phyloP scores from a whole-genome alignment of 2,113 vertebrate genomes.

The Columba livia region DNA sequence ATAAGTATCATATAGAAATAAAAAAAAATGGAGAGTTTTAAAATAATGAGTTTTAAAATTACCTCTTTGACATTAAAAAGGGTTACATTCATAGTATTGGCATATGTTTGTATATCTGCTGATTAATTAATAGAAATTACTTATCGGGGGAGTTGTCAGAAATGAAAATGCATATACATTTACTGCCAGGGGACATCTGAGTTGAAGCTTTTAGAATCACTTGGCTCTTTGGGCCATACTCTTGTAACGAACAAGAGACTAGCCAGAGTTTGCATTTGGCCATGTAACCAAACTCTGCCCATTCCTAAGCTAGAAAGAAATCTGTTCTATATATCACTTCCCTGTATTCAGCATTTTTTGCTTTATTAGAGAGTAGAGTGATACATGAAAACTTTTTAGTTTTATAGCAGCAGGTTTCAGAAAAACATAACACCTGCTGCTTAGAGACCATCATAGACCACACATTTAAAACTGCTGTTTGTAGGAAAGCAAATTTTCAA shows the following conservation, averaged over 20 bases:
- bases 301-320: neutral
- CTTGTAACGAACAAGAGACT: neutral
- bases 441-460: neutral
- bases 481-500: neutral
- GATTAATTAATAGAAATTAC: neutral
- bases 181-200: neutral
- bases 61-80: neutral
- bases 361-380: neutral
- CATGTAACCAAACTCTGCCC: neutral
- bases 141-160: neutral
- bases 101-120: neutral
- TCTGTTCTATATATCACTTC: neutral
- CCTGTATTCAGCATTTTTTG: neutral
- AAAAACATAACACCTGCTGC: neutral
- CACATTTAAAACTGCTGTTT: neutral
- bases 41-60: neutral
- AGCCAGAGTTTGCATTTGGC: neutral
- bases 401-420: neutral
- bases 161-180: neutral
- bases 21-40: neutral
- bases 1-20: neutral
- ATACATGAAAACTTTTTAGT: neutral
- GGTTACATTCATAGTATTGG: neutral
- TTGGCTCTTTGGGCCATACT: neutral
- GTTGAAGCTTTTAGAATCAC: neutral